These are phyloP conservation scores for Drosophila parvula DNA, from an alignment of 1,140 invertebrate species.

Conservation along the genomic window DNA sequence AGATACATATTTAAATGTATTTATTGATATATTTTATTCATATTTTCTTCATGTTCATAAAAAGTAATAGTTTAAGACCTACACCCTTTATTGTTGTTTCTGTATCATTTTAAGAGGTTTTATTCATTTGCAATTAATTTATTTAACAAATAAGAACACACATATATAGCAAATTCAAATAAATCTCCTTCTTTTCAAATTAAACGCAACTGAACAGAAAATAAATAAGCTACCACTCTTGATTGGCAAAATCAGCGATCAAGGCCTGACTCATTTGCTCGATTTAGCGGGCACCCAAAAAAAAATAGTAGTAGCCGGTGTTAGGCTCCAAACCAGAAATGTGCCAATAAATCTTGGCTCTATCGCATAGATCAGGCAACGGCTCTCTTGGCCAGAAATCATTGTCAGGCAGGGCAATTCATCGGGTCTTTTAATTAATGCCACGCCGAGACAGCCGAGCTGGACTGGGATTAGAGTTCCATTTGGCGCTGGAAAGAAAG, in stretches of 20 bases:
- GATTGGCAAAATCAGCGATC: conserved; percentile 14
- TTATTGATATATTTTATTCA: too few relatives aligned
- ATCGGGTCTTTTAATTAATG: conserved; percentile 34
- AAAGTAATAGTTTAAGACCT: background rate
- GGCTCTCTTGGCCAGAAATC: conserved; percentile 39
- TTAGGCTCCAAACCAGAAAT: conserved; percentile 12
- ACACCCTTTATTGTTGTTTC: background rate
- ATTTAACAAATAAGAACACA: background rate
- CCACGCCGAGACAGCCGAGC: conserved; percentile 1
- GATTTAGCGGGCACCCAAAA: conserved; percentile 13
- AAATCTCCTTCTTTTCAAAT: background rate
- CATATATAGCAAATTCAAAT: background rate
- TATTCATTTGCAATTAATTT: background rate
- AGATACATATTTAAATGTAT: too few relatives aligned
- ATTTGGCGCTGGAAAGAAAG: conserved; percentile 59
- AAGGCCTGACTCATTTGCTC: conserved; percentile 12
- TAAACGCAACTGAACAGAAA: background rate
- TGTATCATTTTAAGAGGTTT: background rate
- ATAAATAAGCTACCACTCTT: background rate
- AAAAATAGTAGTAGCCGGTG: conserved; percentile 32
- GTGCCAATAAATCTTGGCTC: conserved; percentile 24
- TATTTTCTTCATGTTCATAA: too few relatives aligned
- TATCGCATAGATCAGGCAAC: conserved; percentile 23
- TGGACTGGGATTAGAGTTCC: conserved; percentile 18
- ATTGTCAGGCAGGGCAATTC: conserved; percentile 35